Base-by-base conservation (phyloP, 1,140 invertebrate species). In the Ceratitis capitata region DNA sequence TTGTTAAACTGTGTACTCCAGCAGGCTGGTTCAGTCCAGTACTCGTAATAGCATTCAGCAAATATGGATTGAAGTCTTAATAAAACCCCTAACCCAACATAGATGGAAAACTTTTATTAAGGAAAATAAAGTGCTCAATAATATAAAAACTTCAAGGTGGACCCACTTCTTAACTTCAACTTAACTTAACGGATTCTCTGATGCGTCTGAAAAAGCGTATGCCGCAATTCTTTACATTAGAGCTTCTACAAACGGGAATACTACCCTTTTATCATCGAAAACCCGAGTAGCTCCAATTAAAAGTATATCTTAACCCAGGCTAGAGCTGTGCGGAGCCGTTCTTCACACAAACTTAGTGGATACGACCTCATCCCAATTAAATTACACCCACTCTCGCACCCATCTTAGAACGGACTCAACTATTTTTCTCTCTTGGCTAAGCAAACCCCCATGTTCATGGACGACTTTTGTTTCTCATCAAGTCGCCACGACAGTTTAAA, bases 271-370 rank as follows among this genome's bases (percentile, higher is more conserved):
- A 7, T 26, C 10, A 2, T 56, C 49, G 14, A 83, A 35, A 12
- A 61, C n/a, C n/a, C n/a, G 88, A 49, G 90, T 91, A 1, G 87
- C 91, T 5, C 90, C 88, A 9, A 84, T 88, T 0, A 92, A 91
- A 56, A 87, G 88, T 74, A 49, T 89, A 1, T 89, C 88, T 16
- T 87, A 92, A 23, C 89, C 89, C 19, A 82, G 87, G 69, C 85
- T 92, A 14, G 92, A 92, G 82, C 84, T 92, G 1, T 91, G 88
- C 84, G 90, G 88, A 32, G 90, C 91, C 1, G 82, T 88, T 0
- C 74, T 92, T 4, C 69, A 92, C 29, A 74, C 87, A 1, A 69
- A 88, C 82, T 14, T 89, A 2, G 23, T 90, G 0, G 23, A 35
- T 2, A 87, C 85, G 42, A 84, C 89, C 1, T 26, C 86, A 56